phyloP scores from a whole-genome alignment of 2,113 vertebrate genomes.

The Vanacampus margaritifer region DNA sequence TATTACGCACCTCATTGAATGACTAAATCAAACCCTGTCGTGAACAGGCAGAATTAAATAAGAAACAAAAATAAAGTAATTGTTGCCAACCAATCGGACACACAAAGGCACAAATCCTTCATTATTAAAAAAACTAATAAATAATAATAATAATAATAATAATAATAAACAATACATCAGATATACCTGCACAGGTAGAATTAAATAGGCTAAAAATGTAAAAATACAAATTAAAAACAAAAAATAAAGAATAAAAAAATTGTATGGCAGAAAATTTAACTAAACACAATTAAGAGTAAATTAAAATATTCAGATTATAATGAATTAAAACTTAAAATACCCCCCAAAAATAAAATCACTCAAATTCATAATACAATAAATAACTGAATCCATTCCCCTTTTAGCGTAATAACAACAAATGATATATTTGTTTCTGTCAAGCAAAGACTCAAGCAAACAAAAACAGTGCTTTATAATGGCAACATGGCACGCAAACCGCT shows the following conservation, averaged over 20 bases:
- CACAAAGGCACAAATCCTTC: too few species aligned
- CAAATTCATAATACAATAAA: background rate
- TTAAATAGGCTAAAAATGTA: too few species aligned
- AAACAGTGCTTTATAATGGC: constrained; percentile 1
- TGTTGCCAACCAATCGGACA: too few species aligned
- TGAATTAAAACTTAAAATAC: background rate
- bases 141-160: too few species aligned
- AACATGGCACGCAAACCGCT: background rate
- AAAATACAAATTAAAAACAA: too few species aligned
- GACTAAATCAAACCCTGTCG: background rate
- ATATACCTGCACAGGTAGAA: too few species aligned
- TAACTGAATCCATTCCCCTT: background rate
- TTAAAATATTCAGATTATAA: background rate
- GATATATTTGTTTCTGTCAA: background rate
- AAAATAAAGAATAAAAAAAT: too few species aligned
- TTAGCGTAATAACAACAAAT: background rate
- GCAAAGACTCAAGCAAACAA: background rate
- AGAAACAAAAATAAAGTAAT: background rate
- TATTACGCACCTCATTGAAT: background rate
- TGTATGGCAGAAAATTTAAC: too few species aligned
- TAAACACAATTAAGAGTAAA: background rate
- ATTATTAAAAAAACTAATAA: too few species aligned
- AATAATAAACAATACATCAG: too few species aligned
- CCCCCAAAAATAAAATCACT: background rate
- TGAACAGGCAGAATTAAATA: background rate